phyloP scores from a whole-genome alignment of 1,140 invertebrate genomes.

The Nixonia krombeini region DNA sequence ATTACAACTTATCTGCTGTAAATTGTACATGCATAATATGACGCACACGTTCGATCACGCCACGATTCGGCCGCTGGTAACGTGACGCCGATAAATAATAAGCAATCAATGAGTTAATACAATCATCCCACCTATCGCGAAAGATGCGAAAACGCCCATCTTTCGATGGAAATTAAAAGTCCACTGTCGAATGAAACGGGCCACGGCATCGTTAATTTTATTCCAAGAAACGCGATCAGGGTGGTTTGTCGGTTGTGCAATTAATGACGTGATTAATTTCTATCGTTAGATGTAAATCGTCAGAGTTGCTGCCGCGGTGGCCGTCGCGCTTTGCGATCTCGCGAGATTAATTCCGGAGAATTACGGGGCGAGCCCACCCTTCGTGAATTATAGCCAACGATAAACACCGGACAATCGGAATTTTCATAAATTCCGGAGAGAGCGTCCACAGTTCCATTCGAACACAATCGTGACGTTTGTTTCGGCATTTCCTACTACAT shows the following conservation, averaged over 20 bases:
- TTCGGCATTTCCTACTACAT: conserved; percentile 18
- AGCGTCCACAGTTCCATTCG: conserved; percentile 12
- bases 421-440: conserved; percentile 22
- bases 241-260: not conserved
- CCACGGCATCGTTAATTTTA: too few relatives aligned
- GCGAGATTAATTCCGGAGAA: conserved; percentile 1
- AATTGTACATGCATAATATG: conserved; percentile 41
- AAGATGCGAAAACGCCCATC: not conserved
- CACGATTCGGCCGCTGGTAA: conserved; percentile 23
- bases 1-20: conserved; percentile 34
- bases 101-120: conserved; percentile 20
- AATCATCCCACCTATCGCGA: conserved; percentile 16
- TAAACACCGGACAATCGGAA: conserved; percentile 19
- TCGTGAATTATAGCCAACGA: conserved; percentile 2
- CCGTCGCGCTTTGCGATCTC: not conserved
- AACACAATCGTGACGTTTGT: conserved; percentile 20
- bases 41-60: conserved; percentile 15
- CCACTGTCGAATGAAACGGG: too few relatives aligned
- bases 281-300: too few relatives aligned
- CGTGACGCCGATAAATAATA: conserved; percentile 32
- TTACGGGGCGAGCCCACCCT: not conserved
- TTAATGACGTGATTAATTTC: too few relatives aligned
- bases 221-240: too few relatives aligned
- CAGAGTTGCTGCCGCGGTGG: too few relatives aligned
- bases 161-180: too few relatives aligned